Conservation (phyloP, 2,113 vertebrate species). For the Poeciliopsis occidentalis region DNA sequence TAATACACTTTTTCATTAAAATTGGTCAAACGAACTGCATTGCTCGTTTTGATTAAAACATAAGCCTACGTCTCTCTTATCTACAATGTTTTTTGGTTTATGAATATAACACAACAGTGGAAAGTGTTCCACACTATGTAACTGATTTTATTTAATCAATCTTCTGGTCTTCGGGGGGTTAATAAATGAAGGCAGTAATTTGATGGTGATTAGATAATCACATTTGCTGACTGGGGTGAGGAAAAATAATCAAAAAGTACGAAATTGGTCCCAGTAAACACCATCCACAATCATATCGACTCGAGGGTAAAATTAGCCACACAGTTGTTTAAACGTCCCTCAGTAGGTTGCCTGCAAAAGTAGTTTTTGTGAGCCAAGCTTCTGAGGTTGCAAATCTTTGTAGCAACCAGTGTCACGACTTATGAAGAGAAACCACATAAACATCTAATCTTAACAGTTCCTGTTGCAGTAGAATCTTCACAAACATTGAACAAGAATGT, state of each 20-base stretch:
- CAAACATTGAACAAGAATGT: too few species aligned
- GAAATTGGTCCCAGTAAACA: background rate
- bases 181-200: background rate
- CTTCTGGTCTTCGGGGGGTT: background rate
- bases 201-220: conserved; percentile 1
- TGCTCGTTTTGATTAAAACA: background rate
- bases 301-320: background rate
- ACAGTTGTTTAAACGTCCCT: background rate
- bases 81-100: background rate
- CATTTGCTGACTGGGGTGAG: background rate
- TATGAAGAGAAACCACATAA: too few species aligned
- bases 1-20: too few species aligned
- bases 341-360: background rate
- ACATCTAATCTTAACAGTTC: too few species aligned
- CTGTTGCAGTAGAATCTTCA: too few species aligned
- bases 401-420: too few species aligned
- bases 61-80: background rate
- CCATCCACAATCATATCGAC: background rate
- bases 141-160: background rate
- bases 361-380: background rate
- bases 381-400: too few species aligned
- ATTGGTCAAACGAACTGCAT: too few species aligned
- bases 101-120: background rate
- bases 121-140: background rate
- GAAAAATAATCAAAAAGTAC: background rate